Evolutionary conservation across 2,888 invertebrate species (phyloP), one percentile per base, ranked within the genome.

Genomic region (Altica lythri): DNA sequence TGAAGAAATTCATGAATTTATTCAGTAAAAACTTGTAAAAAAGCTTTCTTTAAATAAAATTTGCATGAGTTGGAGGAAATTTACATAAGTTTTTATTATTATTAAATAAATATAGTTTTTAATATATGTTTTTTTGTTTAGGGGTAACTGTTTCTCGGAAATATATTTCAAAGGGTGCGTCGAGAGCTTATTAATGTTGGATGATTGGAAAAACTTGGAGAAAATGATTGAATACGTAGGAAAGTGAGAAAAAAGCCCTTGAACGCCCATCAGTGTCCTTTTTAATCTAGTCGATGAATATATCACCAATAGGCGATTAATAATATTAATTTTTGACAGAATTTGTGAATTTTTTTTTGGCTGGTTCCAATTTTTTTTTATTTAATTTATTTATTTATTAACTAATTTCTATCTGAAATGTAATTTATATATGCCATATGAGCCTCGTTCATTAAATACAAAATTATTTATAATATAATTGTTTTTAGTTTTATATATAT

Each of bases 221-320:
- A 86, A 86, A 79, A 86, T 88, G 88, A 86, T 87, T 79, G 87
- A 88, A 79, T 87, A 84, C 80, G 82, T 89, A 79, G 88, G 88
- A 75, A 81, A 80, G 75, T 72, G 67, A 71, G 67, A 61, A 29
- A n/a, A n/a, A 47, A 47, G 47, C 29, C 40, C 30, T 45, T 45
- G 50, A 57, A 34, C 54, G 46, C 61, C 53, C 59, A n/a, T n/a
- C n/a, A 49, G 62, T 68, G 69, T 72, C 72, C 72, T 72, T 68
- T n/a, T 66, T 67, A 70, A 67, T 72, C 72, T 72, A 72, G 72
- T 72, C 72, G 63, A 63, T 60, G 61, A 61, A 62, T 60, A 61
- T 67, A 66, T 64, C 66, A 67, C 67, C 66, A 68, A 55, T 67
- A 65, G 65, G 68, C 64, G 62, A 63, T 68, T 69, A 65, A 67